These are phyloP conservation scores for Bradypus variegatus DNA, from an alignment of 2,797 vertebrate genomes.

Conservation along the genomic window DNA sequence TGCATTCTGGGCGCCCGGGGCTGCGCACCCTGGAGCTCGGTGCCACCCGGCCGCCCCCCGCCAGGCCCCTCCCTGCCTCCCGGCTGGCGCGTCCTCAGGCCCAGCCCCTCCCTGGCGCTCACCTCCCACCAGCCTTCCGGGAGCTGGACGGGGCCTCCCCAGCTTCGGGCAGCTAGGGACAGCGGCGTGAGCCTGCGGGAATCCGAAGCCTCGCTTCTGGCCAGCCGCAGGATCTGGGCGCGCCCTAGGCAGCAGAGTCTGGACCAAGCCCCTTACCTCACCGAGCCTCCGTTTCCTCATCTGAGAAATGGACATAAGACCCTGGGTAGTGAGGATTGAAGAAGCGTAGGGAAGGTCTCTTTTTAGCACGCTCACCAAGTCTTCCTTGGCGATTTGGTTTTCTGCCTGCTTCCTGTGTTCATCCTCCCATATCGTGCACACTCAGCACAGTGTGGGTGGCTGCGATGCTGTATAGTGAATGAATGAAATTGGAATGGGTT, in stretches of 20 bases:
- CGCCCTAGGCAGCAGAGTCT: not conserved
- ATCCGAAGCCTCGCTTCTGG: slow-evolving; percentile 51
- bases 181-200: slow-evolving; percentile 51
- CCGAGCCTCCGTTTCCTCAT: not conserved
- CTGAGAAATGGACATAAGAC: not conserved
- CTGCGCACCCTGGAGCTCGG: not conserved
- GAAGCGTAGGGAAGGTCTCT: not conserved
- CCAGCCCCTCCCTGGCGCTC: slow-evolving; percentile 53
- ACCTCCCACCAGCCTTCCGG: slow-evolving; percentile 54
- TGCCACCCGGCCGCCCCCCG: not conserved
- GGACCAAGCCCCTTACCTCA: not conserved
- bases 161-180: slow-evolving; percentile 52
- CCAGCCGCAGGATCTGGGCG: slow-evolving; percentile 35
- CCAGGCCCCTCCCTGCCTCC: slow-evolving; percentile 47
- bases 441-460: not conserved
- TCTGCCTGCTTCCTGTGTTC: not conserved
- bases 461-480: not conserved
- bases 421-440: not conserved
- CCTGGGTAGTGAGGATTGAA: not conserved
- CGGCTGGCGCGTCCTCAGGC: slow-evolving; percentile 19
- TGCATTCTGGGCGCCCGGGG: not conserved
- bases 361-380: not conserved
- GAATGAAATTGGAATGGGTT: not conserved
- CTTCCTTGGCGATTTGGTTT: not conserved
- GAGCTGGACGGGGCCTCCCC: slow-evolving; percentile 58